These are phyloP conservation scores for Caenorhabditis sp. DNA, from an alignment of 2,888 invertebrate genomes.

Conservation along the genomic window DNA sequence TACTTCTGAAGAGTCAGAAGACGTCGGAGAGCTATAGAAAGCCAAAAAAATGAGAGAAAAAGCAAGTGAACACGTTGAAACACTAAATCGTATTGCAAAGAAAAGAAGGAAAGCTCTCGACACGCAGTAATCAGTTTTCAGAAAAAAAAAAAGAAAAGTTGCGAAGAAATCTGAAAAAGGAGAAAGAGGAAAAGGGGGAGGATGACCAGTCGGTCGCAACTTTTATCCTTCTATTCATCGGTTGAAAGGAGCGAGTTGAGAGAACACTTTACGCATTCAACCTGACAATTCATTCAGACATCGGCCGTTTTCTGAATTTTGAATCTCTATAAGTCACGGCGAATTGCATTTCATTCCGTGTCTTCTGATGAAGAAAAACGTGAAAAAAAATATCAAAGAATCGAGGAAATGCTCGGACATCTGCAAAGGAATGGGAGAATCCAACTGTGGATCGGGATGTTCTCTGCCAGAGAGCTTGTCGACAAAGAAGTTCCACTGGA, in stretches of 20 bases:
- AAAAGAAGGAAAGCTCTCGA: slow-evolving; percentile 23
- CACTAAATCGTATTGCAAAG: slow-evolving; percentile 5
- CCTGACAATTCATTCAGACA: not conserved
- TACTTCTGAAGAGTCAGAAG: slow-evolving; percentile 6
- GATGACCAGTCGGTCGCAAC: not conserved
- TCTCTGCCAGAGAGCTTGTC: not conserved
- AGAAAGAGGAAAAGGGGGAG: not conserved
- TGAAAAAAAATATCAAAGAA: no score
- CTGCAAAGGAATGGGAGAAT: no score
- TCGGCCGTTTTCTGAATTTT: not conserved
- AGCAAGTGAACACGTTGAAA: slow-evolving; percentile 12
- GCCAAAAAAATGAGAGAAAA: slow-evolving; percentile 14
- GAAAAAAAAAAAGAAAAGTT: no score
- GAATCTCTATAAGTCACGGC: not conserved
- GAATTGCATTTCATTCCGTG: not conserved
- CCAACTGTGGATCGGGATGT: not conserved
- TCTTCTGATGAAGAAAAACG: no score
- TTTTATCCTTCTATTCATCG: not conserved
- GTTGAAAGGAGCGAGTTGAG: not conserved
- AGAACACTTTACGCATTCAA: not conserved
- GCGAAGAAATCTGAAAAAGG: not conserved
- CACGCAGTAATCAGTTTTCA: slow-evolving; percentile 26
- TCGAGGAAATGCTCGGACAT: no score
- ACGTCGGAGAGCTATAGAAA: slow-evolving; percentile 18
- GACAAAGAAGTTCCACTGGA: not conserved